Percentiles rank a stretch among this genome's conserved stretches.
Conservation (phyloP, 2,888 invertebrate species). For the Zygothrica quintamaculata region DNA sequence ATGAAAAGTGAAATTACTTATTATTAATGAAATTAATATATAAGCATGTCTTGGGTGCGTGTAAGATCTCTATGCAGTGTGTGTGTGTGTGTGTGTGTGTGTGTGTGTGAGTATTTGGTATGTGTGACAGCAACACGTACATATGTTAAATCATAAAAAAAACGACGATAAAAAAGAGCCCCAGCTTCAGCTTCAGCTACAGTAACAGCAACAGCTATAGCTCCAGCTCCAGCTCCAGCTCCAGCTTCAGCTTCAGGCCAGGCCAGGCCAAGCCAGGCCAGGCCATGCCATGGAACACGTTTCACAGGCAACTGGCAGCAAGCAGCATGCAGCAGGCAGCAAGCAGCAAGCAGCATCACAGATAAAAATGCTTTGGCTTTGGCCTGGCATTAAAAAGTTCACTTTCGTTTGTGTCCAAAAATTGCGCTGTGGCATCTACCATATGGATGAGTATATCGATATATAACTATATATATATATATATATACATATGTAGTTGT, state of each 20-base stretch:
- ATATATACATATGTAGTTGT: conserved; percentile 23
- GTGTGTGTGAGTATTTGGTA: conserved; percentile 42
- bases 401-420: conserved; percentile 77
- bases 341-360: conserved; percentile 49
- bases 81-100: conserved; percentile 42
- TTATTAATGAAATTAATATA: conserved; percentile 79
- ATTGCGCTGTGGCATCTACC: conserved; percentile 34
- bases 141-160: conserved; percentile 77
- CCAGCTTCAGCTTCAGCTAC: conserved; percentile 3
- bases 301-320: conserved; percentile 61
- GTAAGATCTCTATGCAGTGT: no score
- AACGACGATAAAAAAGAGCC: conserved; percentile 63
- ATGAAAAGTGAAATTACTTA: conserved; percentile 79
- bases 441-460: conserved; percentile 3
- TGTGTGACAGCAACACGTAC: conserved; percentile 72
- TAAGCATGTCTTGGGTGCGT: conserved; percentile 60
- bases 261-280: conserved; percentile 31
- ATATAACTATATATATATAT: neutral
- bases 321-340: no score
- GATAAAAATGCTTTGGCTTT: conserved; percentile 62
- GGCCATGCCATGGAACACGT: conserved; percentile 70
- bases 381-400: conserved; percentile 74
- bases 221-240: conserved; percentile 18
- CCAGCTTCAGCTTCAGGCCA: neutral
- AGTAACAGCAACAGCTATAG: neutral